These are phyloP conservation scores for Epirrhoe alternata DNA, from an alignment of 2,888 invertebrate genomes.

Conservation along the genomic window DNA sequence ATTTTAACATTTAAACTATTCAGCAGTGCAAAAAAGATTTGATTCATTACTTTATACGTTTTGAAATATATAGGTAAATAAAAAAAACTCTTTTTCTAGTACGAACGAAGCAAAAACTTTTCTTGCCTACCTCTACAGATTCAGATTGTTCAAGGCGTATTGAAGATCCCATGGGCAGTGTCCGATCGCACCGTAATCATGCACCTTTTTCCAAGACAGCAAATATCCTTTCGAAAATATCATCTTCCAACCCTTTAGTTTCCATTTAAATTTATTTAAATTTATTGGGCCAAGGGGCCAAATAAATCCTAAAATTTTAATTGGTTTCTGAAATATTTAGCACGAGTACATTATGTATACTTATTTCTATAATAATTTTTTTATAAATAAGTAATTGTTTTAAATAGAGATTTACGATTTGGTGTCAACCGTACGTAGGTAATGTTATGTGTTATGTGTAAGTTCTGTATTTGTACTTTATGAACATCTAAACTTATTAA, in stretches of 20 bases:
- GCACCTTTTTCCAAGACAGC: constrained; percentile 36
- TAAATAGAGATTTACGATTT: too few species aligned
- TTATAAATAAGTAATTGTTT: too few species aligned
- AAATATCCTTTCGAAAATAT: constrained; percentile 34
- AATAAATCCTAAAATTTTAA: background rate
- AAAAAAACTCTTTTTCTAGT: too few species aligned
- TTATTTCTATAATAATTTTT: too few species aligned
- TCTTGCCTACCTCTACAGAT: constrained; percentile 27
- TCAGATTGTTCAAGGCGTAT: constrained; percentile 23
- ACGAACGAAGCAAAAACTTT: background rate
- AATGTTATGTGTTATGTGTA: too few species aligned
- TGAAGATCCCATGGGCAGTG: constrained; percentile 32
- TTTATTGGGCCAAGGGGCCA: background rate
- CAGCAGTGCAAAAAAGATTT: background rate
- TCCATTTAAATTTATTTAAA: background rate
- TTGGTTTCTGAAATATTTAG: background rate
- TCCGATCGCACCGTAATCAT: constrained; percentile 40
- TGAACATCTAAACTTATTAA: too few species aligned
- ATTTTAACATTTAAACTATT: background rate
- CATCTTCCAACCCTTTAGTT: constrained; percentile 9
- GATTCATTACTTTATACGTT: too few species aligned
- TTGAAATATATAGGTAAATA: too few species aligned
- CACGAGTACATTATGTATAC: too few species aligned
- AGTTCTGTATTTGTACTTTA: too few species aligned
- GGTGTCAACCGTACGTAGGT: too few species aligned